Evolutionary conservation across 2,888 invertebrate genomes (phyloP), one percentile per base, ranked within the genome.

Genomic region (Stenurella melanura): DNA sequence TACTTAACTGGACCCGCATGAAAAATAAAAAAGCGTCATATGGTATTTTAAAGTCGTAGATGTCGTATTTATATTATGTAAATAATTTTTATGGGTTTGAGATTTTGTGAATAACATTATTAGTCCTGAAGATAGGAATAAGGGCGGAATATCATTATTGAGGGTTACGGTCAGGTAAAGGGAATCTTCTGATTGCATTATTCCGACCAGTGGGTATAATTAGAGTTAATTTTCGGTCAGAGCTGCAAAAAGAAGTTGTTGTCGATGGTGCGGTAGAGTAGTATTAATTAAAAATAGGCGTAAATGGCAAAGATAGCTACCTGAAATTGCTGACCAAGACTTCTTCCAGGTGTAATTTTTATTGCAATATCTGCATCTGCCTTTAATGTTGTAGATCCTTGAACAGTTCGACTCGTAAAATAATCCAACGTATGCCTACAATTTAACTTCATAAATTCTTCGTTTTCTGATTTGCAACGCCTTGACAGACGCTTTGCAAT

Each of bases 1-100:
- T 70, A 60, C 70, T 70, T 70, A 70, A 17, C 70, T 70, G 57
- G 70, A 60, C 70, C 7, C 58, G 21, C 19, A 58, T 58, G 58
- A 58, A 21, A 58, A 58, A 58, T 58, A 58, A 58, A 58, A 58
- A 58, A 21, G 58, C 58, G 12, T 58, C 58, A 58, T 58, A 18
- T 58, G 58, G 58, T 21, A 18, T 58, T 58, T 58, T 18, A 58
- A 18, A 18, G 58, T 58, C 58, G 3, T 58, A 58, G 18, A 58
- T 19, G 18, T 58, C 58, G 18, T 58, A 19, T 58, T 58, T 12
- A 58, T 58, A 21, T 58, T 58, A 58, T 58, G 58, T 58, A 58
- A 58, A 58, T 58, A 1, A 12, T 1, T 58, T 26, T 18, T 21
- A 58, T 21, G 58, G 19, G 18, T 21, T 19, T 18, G 58, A 58